Conservation (phyloP, 1,140 invertebrate genomes). For the Zaprionus tsacasi region DNA sequence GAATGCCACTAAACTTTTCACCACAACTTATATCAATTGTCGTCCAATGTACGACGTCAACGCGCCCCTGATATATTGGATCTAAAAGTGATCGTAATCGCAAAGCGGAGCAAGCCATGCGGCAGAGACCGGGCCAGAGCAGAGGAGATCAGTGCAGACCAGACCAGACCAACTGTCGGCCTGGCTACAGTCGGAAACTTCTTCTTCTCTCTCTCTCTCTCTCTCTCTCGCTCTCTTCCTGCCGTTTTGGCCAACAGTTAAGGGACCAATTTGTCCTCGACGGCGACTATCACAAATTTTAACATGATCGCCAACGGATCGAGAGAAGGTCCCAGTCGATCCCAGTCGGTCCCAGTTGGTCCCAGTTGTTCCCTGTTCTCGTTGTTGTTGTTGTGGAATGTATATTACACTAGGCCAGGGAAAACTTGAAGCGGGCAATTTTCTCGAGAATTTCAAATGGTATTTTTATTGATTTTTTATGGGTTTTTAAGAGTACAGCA, state of each 20-base stretch:
- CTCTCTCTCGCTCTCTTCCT: background rate
- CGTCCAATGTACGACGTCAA: constrained; percentile 83
- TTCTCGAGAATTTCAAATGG: constrained; percentile 47
- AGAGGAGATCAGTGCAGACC: constrained; percentile 15
- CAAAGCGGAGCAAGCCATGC: constrained; percentile 67
- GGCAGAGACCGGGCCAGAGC: background rate
- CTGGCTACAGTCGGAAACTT: constrained; percentile 2
- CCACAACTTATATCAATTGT: constrained; percentile 84
- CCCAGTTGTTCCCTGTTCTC: background rate
- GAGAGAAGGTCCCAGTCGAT: constrained; percentile 10
- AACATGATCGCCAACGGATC: constrained; percentile 61
- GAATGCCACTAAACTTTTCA: constrained; percentile 84
- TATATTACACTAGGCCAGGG: constrained; percentile 30
- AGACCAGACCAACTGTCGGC: constrained; percentile 53
- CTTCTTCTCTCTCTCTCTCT: constrained; percentile 31
- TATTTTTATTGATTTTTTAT: constrained; percentile 58
- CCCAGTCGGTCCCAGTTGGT: too few relatives aligned
- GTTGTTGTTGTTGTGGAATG: constrained; percentile 22
- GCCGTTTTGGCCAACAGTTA: constrained; percentile 47
- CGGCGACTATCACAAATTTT: constrained; percentile 67
- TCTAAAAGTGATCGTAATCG: constrained; percentile 84
- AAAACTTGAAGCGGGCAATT: constrained; percentile 28
- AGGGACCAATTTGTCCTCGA: constrained; percentile 73
- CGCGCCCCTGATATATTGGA: constrained; percentile 83
- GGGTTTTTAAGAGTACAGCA: background rate